Base-by-base conservation (phyloP, 2,888 invertebrate genomes). In the Noctuana brunneofusca region DNA sequence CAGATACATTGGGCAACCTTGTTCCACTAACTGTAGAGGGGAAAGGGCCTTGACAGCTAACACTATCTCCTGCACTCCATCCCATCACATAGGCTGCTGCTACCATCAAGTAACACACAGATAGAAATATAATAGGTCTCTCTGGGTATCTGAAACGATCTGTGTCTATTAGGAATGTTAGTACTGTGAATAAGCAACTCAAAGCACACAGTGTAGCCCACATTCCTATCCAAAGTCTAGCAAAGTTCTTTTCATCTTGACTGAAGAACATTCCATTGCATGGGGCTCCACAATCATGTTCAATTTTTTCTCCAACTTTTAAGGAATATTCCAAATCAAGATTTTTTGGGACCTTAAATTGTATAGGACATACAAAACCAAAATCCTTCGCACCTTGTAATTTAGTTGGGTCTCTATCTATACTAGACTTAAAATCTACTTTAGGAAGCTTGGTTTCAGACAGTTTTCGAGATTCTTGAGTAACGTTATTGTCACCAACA, bases 61-160 rank as follows among this genome's bases (percentile, higher is more conserved):
- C 95, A 63, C 93, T 94, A 77, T 97, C 96, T 54, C 96, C 96
- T 66, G 96, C 95, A 71, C 95, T 93, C 89, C 96, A 96, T 5
- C 97, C 97, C 69, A 96, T 96, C 18, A 97, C 95, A 89, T 99
- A 99, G 50, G 97, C 97, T 68, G 97, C 92, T 16, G 98, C 97
- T 48, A 99, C 97, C 94, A 98, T 96, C 73, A 98, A 93, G 84
- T 99, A 99, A 85, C 99, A 99, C 4, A 98, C 95, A 16, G 99
- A 98, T 64, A 99, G 92, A 85, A 98, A 99, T 75, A 99, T 98
- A 66, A 99, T 98, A 1, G 99, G 98, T 70, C 99, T 93, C 86
- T 99, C 99, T 11, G 99, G 99, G 88, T 99, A 99, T 48, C 97
- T 95, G 87, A 99, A 99, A 74, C 99, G 93, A 75, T 97, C 96